Conservation (phyloP, 2,113 vertebrate species). For the Nanorana parkeri region DNA sequence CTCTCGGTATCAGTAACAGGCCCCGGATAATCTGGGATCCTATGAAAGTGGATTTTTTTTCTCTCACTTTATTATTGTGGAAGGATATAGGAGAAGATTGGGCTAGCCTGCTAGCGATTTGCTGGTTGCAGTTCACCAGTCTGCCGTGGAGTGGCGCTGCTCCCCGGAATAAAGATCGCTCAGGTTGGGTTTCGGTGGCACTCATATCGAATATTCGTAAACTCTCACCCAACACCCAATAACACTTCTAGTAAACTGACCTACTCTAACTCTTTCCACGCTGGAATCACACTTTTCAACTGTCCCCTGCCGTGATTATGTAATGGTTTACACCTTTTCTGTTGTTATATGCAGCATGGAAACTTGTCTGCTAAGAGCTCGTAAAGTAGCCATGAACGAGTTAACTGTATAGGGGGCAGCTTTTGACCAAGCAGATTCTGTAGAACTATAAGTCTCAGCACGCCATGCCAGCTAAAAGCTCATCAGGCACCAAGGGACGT, state of each 20-base stretch:
- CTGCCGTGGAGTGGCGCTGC: conserved; percentile 81
- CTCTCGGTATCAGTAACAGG: conserved; percentile 68
- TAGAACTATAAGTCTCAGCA: conserved; percentile 1
- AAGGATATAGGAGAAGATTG: conserved; percentile 31
- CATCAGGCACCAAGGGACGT: not conserved
- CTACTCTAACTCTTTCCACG: conserved; percentile 36
- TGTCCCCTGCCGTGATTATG: conserved; percentile 10
- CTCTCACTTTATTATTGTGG: not conserved
- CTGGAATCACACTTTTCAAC: conserved; percentile 27
- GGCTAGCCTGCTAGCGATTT: too few species aligned
- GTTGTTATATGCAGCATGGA: not conserved
- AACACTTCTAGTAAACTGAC: conserved; percentile 39
- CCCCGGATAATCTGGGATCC: conserved; percentile 68
- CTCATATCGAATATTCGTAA: conserved; percentile 27
- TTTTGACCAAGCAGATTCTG: too few species aligned
- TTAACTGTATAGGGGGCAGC: not conserved
- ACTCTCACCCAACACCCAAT: conserved; percentile 44
- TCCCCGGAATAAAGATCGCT: conserved; percentile 67
- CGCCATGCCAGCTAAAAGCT: not conserved
- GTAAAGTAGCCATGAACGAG: not conserved
- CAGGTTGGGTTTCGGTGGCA: not conserved
- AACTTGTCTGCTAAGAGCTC: not conserved
- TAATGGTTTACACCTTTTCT: conserved; percentile 7
- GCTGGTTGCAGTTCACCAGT: conserved; percentile 26
- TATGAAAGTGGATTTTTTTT: conserved; percentile 51